A percentile compares a stretch with the other conserved stretches of the same genome.
These are phyloP conservation scores for Orchesella cincta DNA, from an alignment of 1,140 invertebrate species.

Conservation along the genomic window DNA sequence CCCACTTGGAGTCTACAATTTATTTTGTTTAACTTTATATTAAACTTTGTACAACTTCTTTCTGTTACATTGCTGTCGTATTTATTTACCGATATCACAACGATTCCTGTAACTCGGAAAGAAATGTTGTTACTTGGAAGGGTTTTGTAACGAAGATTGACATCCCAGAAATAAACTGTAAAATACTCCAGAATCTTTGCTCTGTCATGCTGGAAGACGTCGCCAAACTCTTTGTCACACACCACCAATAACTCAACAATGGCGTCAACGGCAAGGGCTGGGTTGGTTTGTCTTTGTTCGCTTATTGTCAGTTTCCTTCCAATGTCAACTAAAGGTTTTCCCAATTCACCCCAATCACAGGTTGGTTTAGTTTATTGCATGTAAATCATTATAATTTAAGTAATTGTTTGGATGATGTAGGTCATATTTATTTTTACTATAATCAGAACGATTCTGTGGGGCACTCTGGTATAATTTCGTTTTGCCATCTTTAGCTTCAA, in stretches of 20 bases:
- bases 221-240: constrained; percentile 31
- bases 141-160: constrained; percentile 31
- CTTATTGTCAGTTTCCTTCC: not conserved
- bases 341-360: not conserved
- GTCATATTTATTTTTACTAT: not conserved
- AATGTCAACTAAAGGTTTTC: not conserved
- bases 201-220: constrained; percentile 21
- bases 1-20: not conserved
- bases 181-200: constrained; percentile 32
- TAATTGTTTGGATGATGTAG: no score
- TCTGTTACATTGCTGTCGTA: not conserved
- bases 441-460: not conserved
- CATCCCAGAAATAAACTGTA: constrained; percentile 35
- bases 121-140: constrained; percentile 29
- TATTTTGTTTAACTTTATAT: not conserved
- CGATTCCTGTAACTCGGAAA: constrained; percentile 27
- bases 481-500: not conserved
- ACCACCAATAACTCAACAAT: not conserved
- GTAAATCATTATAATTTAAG: not conserved
- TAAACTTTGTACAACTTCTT: not conserved
- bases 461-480: not conserved
- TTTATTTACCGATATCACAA: not conserved
- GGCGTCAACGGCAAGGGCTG: not conserved
- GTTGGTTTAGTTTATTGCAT: not conserved
- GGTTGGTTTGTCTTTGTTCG: not conserved